These are phyloP conservation scores for Hirtodrosophila trivittata DNA, from an alignment of 2,888 invertebrate genomes.

Conservation along the genomic window DNA sequence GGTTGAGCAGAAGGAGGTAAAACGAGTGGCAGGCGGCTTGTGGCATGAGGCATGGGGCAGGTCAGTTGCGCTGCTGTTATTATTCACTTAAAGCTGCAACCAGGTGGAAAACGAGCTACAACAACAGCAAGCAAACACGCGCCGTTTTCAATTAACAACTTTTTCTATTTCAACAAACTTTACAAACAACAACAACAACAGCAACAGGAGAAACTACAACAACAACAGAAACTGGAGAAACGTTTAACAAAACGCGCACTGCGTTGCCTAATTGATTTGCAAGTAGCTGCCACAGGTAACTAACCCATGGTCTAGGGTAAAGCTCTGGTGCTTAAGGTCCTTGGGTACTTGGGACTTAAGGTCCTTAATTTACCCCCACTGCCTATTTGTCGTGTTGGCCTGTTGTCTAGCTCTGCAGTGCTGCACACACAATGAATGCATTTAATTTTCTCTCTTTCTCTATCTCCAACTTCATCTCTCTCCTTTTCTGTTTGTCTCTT, in stretches of 20 bases:
- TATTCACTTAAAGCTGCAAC: conserved; percentile 42
- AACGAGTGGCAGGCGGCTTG: conserved; percentile 1
- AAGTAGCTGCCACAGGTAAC: conserved; percentile 36
- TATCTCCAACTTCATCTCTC: neutral
- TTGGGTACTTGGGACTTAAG: conserved; percentile 23
- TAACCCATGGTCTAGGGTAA: conserved; percentile 38
- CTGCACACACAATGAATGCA: conserved; percentile 50
- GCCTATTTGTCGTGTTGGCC: neutral
- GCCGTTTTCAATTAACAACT: conserved; percentile 72
- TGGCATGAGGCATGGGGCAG: conserved; percentile 9
- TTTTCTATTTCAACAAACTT: conserved; percentile 45
- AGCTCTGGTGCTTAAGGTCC: conserved; percentile 23
- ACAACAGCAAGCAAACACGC: conserved; percentile 46
- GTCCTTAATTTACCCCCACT: conserved; percentile 21
- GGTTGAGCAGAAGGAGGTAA: conserved; percentile 5
- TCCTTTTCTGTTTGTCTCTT: conserved; percentile 1
- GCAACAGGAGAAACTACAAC: conserved; percentile 17
- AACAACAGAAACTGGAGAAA: conserved; percentile 6
- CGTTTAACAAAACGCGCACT: conserved; percentile 53
- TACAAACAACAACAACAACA: too few relatives aligned
- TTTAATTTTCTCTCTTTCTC: conserved; percentile 8
- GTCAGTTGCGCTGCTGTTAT: conserved; percentile 21
- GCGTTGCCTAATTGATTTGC: conserved; percentile 73
- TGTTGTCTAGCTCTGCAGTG: neutral
- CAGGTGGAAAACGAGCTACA: conserved; percentile 50